Evolutionary conservation across 92 coral and sea anemone genomes (phyloP).

Genomic region (Desmophyllum pertusum): DNA sequence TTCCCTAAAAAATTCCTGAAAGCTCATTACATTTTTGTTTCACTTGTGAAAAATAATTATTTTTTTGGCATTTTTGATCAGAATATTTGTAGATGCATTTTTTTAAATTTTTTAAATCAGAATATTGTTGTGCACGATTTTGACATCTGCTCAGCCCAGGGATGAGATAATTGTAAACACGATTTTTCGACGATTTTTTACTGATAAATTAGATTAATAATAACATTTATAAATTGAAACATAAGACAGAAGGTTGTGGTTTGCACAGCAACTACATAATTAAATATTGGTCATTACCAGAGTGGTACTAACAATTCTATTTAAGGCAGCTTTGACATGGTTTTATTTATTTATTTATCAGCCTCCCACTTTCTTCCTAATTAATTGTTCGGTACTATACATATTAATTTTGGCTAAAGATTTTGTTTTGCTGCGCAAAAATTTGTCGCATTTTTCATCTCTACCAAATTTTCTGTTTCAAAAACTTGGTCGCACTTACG

Average conservation of each 20-base stretch:
- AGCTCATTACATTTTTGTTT: background rate
- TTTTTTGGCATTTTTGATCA: background rate
- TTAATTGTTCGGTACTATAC: background rate
- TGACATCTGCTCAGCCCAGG: background rate
- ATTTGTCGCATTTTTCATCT: background rate
- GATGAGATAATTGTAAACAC: background rate
- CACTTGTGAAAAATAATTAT: background rate
- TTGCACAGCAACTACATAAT: conserved; percentile 6
- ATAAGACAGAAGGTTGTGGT: conserved; percentile 10
- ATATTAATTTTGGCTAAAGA: background rate
- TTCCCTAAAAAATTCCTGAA: background rate
- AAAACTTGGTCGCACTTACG: background rate
- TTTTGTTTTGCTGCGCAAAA: background rate
- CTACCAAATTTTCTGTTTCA: background rate
- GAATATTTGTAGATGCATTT: no score
- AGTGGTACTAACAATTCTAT: conserved; percentile 1
- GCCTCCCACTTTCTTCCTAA: background rate
- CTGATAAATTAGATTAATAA: background rate
- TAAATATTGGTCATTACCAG: conserved; percentile 1
- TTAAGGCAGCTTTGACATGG: background rate
- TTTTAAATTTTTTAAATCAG: no score
- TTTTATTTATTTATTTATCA: conserved; percentile 4
- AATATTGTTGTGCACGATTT: background rate
- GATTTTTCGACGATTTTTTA: background rate
- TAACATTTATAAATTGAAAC: background rate